Evolutionary conservation across 2,113 vertebrate genomes (phyloP).

Genomic region (Emydocephalus ijimae): DNA sequence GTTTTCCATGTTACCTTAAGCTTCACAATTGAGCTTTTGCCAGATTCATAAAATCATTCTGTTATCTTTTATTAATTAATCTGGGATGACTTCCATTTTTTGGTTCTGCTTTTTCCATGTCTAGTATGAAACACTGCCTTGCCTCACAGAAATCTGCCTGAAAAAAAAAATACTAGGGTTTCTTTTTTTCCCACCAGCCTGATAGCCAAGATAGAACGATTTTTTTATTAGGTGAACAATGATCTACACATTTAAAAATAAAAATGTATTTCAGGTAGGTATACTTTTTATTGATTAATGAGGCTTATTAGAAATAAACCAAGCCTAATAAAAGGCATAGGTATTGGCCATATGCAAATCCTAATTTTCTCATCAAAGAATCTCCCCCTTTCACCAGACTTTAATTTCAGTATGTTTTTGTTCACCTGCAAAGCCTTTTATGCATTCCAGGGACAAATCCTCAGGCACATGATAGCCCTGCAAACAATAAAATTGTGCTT

Average conservation of each 20-base stretch:
- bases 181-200: too few relatives aligned
- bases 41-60: neutral
- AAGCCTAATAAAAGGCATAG: neutral
- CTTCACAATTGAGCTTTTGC: neutral
- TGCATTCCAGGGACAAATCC: neutral
- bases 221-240: neutral
- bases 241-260: neutral
- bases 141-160: neutral
- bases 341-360: neutral
- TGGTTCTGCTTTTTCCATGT: neutral
- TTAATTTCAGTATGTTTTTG: neutral
- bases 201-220: neutral
- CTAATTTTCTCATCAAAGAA: neutral
- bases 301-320: neutral
- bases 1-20: neutral
- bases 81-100: neutral
- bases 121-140: neutral
- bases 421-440: neutral
- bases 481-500: neutral
- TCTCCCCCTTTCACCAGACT: neutral
- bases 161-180: neutral
- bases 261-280: neutral
- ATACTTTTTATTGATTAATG: neutral
- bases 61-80: slow-evolving; percentile 8
- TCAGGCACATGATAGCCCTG: neutral